Percentiles rank a stretch among this genome's conserved stretches.
phyloP scores from a whole-genome alignment of 2,888 invertebrate genomes.

The Octodonta nipae region DNA sequence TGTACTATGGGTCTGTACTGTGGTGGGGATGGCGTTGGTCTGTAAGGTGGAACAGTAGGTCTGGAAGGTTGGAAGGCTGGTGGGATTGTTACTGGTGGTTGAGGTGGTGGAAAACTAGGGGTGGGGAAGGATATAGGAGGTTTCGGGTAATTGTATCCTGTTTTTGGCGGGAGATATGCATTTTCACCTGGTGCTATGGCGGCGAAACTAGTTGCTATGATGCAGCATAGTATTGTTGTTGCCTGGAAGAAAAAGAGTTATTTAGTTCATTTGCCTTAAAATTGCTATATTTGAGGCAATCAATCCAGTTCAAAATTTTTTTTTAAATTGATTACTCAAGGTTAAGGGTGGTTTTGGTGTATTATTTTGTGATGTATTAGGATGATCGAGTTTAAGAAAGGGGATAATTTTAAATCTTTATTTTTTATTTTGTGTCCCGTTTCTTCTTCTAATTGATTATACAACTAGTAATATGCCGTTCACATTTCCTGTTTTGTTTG shows the following conservation, averaged over 20 bases:
- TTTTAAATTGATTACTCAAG: too few relatives aligned
- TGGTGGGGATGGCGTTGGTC: constrained; percentile 2
- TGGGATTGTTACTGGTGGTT: constrained; percentile 7
- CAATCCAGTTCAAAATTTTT: too few relatives aligned
- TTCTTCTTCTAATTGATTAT: too few relatives aligned
- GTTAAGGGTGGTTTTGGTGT: too few relatives aligned
- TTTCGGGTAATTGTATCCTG: constrained; percentile 61
- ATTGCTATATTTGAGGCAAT: too few relatives aligned
- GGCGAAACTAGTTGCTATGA: constrained; percentile 35
- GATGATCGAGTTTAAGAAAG: too few relatives aligned
- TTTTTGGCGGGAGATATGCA: constrained; percentile 61
- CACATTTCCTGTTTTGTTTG: too few relatives aligned
- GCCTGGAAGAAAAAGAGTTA: constrained; percentile 35
- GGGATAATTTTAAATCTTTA: too few relatives aligned
- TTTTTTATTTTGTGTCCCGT: too few relatives aligned
- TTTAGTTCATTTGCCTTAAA: too few relatives aligned
- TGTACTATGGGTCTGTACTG: constrained; percentile 3
- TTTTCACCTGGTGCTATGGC: constrained; percentile 52
- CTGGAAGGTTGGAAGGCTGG: constrained; percentile 9
- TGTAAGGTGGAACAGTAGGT: constrained; percentile 11
- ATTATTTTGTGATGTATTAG: too few relatives aligned
- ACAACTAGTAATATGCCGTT: too few relatives aligned
- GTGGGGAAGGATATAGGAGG: constrained; percentile 46
- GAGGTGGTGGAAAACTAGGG: constrained; percentile 13
- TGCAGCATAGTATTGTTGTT: constrained; percentile 38